Conservation (phyloP, 1,140 invertebrate species). For the Orchesella cincta region DNA sequence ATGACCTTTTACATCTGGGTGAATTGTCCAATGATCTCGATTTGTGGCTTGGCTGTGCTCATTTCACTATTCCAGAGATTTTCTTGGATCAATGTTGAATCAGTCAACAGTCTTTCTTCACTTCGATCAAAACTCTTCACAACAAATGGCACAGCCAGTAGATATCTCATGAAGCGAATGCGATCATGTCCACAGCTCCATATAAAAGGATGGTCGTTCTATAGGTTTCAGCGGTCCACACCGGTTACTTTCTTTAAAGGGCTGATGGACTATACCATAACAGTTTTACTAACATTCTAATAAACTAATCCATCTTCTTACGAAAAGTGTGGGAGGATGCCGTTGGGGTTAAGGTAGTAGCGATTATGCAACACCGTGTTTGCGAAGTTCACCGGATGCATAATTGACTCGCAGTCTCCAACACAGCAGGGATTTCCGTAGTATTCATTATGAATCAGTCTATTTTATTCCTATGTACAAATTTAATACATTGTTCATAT, state of each 20-base stretch:
- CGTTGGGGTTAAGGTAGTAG: no score
- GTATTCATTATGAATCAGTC: no score
- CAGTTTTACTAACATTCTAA: neutral
- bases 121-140: neutral
- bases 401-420: no score
- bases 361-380: no score
- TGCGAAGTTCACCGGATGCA: no score
- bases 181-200: neutral
- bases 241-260: constrained; percentile 26
- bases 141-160: neutral
- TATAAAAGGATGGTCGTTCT: constrained; percentile 23
- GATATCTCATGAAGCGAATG: constrained; percentile 1
- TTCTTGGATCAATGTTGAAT: neutral
- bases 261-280: constrained; percentile 29
- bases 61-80: constrained; percentile 3
- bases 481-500: no score
- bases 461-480: no score
- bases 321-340: no score
- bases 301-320: no score
- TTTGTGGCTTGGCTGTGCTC: constrained; percentile 13
- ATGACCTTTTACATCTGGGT: constrained; percentile 31
- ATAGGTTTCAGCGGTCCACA: constrained; percentile 26
- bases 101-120: neutral
- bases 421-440: no score
- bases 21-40: constrained; percentile 29